Base-by-base conservation (phyloP, 2,888 invertebrate species). In the Tipula unca region DNA sequence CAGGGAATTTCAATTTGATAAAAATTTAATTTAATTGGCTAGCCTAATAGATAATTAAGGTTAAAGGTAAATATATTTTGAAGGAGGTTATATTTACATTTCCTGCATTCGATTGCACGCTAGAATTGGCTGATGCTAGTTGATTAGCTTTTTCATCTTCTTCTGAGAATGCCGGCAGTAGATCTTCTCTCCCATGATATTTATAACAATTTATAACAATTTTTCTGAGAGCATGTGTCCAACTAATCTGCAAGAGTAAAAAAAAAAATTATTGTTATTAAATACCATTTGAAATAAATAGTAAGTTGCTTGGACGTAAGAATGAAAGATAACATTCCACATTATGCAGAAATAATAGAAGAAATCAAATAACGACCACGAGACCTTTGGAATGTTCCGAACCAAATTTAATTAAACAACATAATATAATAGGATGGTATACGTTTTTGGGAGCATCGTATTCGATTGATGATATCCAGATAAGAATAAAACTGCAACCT, bases 151-250 rank as follows among this genome's bases (percentile, higher is more conserved):
- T 96, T 87, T 97, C 97, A 86, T 97, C 96, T 86, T 97, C 97
- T 89, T 98, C 98, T 85, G 94, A 96, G 92, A 98, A 98, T 69
- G 98, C 97, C 17, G 98, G 98, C 89, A 99, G 92, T 87, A 99
- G 93, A 91, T 99, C 98, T 92, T 98, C 98, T 88, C 98, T 93
- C 0, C 98, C 98, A 91, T 99, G 98, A 92, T 96, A 98, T 92
- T 98, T 98, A 93, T 99, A 99, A 92, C 99, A 99, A 92, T 98
- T 98, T 89, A 98, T 96, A 87, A 99, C 98, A 88, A 99, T 98
- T 92, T 98, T 98, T 85, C 98, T 93, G 88, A 99, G 92, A 36
- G 98, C 98, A 91, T 98, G 98, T 32, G 98, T 99, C 98, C 99
- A 99, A 86, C 98, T 98, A 91, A 98, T 98, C 98, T 98, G 91